A percentile compares a stretch with the other conserved stretches of the same genome.
Evolutionary conservation across 37 sponge, comb jelly and placozoan genomes (phyloP).

Genomic region (Theonella swinhoei): DNA sequence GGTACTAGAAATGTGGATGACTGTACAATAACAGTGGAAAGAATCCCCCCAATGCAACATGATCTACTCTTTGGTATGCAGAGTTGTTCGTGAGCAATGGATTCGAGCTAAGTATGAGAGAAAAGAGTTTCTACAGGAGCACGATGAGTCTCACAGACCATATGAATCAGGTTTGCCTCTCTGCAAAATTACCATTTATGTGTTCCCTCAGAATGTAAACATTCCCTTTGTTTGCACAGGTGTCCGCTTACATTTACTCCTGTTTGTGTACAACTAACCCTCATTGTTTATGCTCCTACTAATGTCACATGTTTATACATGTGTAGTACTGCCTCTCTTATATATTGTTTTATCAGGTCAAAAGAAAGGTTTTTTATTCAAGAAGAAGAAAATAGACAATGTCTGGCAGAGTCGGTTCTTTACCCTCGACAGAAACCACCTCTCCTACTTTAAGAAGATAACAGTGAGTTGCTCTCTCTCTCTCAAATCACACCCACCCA

Average conservation of each 20-base stretch:
- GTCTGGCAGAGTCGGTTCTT: slow-evolving; percentile 73
- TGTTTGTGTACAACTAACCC: background rate
- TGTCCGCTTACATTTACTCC: too few relatives aligned
- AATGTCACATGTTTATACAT: background rate
- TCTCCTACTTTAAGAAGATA: slow-evolving; percentile 63
- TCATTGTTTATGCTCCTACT: background rate
- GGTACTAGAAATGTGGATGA: too few relatives aligned
- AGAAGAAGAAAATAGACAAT: slow-evolving; percentile 75
- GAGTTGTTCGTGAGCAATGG: slow-evolving; percentile 76
- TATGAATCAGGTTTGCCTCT: slow-evolving; percentile 47
- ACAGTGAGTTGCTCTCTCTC: slow-evolving; percentile 26
- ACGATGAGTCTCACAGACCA: slow-evolving; percentile 25
- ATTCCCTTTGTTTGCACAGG: too few relatives aligned
- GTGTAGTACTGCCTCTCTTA: background rate
- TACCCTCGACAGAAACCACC: slow-evolving; percentile 45
- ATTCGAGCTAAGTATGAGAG: slow-evolving; percentile 75
- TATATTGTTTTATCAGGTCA: slow-evolving; percentile 32
- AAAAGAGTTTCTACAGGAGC: slow-evolving; percentile 57
- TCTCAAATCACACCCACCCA: background rate
- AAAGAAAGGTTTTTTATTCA: slow-evolving; percentile 66
- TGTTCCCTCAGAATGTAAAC: too few relatives aligned
- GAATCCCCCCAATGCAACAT: too few relatives aligned
- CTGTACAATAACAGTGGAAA: too few relatives aligned
- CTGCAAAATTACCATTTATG: background rate
- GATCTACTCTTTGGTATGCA: too few relatives aligned